phyloP scores from a whole-genome alignment of 2,113 vertebrate genomes.

The Falcunculus frontatus region DNA sequence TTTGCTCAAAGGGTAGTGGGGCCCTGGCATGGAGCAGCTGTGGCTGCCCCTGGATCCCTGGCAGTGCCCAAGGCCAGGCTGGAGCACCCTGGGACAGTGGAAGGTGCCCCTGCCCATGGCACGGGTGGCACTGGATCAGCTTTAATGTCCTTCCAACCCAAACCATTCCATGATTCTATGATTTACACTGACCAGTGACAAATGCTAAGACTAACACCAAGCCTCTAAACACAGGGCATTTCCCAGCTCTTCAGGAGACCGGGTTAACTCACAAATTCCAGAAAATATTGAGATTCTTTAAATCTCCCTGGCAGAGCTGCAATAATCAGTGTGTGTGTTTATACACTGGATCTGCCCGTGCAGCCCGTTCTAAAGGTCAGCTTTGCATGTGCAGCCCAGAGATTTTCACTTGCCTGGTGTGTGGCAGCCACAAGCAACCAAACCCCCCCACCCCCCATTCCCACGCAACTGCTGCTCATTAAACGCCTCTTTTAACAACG shows the following conservation, averaged over 20 bases:
- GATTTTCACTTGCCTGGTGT: background rate
- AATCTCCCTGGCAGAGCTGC: background rate
- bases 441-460: background rate
- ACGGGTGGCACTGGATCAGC: background rate
- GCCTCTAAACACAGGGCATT: background rate
- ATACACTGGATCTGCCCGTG: accelerated
- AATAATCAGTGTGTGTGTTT: background rate
- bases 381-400: background rate
- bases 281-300: background rate
- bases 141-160: background rate
- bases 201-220: background rate
- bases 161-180: background rate
- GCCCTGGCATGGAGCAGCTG: background rate
- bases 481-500: background rate
- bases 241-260: background rate
- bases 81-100: background rate
- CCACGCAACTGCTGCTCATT: background rate
- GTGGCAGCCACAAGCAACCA: background rate
- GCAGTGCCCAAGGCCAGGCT: background rate
- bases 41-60: background rate
- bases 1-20: background rate
- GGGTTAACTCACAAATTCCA: background rate
- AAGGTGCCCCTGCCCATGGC: background rate
- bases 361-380: background rate
- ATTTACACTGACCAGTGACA: background rate